Base-by-base conservation (phyloP, 1,140 invertebrate species). In the Gonatopus flavifemur region DNA sequence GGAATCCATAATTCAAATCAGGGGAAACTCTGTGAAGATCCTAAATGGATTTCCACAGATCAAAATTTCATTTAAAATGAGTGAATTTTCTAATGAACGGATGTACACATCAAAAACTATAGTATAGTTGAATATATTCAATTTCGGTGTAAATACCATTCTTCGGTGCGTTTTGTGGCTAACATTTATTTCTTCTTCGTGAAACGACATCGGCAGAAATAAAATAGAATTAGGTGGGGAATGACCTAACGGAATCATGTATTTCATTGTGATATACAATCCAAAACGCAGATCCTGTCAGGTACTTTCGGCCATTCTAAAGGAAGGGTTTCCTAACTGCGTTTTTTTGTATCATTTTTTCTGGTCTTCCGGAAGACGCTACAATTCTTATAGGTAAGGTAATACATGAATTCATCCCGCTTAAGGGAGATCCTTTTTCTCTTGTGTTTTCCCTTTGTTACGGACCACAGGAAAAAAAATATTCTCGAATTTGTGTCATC, bases 171-270 rank as follows among this genome's bases (percentile, higher is more conserved):
- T n/a, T n/a, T n/a, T n/a, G n/a, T n/a, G n/a, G n/a, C n/a, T n/a
- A n/a, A n/a, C n/a, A n/a, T n/a, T n/a, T n/a, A n/a, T n/a, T n/a
- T n/a, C n/a, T n/a, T n/a, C n/a, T n/a, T n/a, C n/a, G n/a, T n/a
- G n/a, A n/a, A n/a, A n/a, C n/a, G n/a, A n/a, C 21, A 39, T 45
- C 48, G 44, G 52, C 33, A 44, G 44, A 54, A 56, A 57, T 49
- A 42, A 24, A 47, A 35, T 53, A 31, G 22, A 25, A 43, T 8
- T 30, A 32, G 19, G 21, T 28, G 31, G 37, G 31, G 51, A 43
- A 35, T 35, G 66, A 69, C 66, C 64, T 74, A 75, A 74, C 72
- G 70, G 72, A 49, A 72, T 73, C 58, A 55, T 66, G 45, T 51
- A 31, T 36, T 44, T 49, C 49, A 42, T 51, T 31, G 22, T 31